Evolutionary conservation across 2,113 vertebrate genomes (phyloP).

Genomic region (Pteruthius melanotis): DNA sequence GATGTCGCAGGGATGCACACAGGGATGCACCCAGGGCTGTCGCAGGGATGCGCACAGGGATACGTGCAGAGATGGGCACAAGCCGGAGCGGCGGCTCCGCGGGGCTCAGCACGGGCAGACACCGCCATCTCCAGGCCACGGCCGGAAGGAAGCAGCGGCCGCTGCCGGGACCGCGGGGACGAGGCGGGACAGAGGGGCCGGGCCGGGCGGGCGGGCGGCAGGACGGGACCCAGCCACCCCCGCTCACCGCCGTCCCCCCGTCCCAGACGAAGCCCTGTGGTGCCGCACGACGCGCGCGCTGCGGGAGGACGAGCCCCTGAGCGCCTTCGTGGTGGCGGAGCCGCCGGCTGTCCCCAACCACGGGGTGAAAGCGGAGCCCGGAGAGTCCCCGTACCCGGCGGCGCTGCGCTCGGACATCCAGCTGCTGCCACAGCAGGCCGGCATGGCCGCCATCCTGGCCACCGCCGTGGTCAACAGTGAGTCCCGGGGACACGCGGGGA

Average conservation of each 20-base stretch:
- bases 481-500: neutral
- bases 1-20: neutral
- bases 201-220: fast-evolving
- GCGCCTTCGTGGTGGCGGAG: conserved; percentile 69
- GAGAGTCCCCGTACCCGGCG: conserved; percentile 66
- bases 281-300: conserved; percentile 82
- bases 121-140: neutral
- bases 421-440: conserved; percentile 95
- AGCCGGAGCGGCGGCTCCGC: neutral
- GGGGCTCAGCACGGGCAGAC: neutral
- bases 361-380: conserved; percentile 67
- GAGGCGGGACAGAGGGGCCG: neutral
- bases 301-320: conserved; percentile 62
- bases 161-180: neutral
- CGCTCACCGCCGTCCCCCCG: fast-evolving
- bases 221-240: fast-evolving
- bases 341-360: conserved; percentile 51
- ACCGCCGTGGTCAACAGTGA: conserved; percentile 96
- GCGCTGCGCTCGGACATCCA: conserved; percentile 84
- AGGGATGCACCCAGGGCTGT: too few relatives aligned
- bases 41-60: too few relatives aligned
- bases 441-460: conserved; percentile 96
- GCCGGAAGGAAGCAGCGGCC: neutral
- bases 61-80: neutral
- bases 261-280: conserved; percentile 81